These are phyloP conservation scores for Noctilio leporinus DNA, from an alignment of 2,113 vertebrate species.

Conservation along the genomic window DNA sequence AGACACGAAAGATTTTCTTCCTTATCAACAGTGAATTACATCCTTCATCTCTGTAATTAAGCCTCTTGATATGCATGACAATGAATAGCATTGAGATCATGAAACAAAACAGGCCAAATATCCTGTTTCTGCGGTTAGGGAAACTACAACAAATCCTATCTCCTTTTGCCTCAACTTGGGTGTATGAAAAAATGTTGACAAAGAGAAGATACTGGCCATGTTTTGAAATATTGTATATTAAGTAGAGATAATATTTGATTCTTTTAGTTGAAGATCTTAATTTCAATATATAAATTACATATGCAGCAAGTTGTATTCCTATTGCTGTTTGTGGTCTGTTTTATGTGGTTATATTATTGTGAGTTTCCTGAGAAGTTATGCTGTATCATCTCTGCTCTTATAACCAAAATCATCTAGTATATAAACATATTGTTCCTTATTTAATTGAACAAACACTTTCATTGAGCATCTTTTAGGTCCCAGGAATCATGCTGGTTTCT, in stretches of 20 bases:
- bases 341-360: neutral
- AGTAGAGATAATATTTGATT: neutral
- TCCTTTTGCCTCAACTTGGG: neutral
- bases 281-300: neutral
- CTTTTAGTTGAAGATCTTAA: neutral
- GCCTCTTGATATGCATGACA: neutral
- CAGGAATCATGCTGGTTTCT: neutral
- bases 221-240: neutral
- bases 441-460: neutral
- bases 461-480: neutral
- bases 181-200: neutral
- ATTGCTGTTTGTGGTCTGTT: neutral
- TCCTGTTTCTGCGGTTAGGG: neutral
- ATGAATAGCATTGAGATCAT: neutral
- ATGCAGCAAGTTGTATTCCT: neutral
- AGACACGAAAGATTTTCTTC: slow-evolving; percentile 8
- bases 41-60: slow-evolving; percentile 27
- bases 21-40: slow-evolving; percentile 23
- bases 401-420: neutral
- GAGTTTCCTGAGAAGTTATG: neutral
- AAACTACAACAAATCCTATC: neutral
- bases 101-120: slow-evolving; percentile 19
- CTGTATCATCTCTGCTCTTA: neutral
- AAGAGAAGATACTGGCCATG: neutral
- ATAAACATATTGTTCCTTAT: neutral